Evolutionary conservation across 2,888 invertebrate genomes (phyloP).

Genomic region (Lissonota sp.): DNA sequence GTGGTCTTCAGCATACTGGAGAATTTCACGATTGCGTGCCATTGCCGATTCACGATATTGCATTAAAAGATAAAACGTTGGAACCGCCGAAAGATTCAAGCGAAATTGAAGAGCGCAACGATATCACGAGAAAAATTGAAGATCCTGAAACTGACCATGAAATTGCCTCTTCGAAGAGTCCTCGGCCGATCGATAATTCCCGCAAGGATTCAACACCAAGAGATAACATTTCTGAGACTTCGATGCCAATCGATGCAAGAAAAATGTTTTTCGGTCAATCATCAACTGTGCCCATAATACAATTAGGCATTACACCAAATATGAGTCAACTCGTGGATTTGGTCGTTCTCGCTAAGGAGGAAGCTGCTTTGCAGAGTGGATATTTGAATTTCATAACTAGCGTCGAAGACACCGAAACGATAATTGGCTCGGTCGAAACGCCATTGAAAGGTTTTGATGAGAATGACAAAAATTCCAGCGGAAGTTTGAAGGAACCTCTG

Average conservation of each 20-base stretch:
- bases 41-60: conserved; percentile 72
- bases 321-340: conserved; percentile 66
- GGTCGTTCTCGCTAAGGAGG: conserved; percentile 68
- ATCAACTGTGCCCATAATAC: conserved; percentile 49
- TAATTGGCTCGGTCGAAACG: conserved; percentile 1
- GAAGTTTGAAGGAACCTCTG: conserved; percentile 69
- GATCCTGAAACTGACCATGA: not conserved
- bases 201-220: not conserved
- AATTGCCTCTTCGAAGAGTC: not conserved
- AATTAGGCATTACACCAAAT: conserved; percentile 54
- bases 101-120: not conserved
- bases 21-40: conserved; percentile 83
- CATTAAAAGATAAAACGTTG: conserved; percentile 14
- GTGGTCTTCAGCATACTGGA: conserved; percentile 78
- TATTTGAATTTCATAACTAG: conserved; percentile 78
- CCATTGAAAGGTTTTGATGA: conserved; percentile 17
- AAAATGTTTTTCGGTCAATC: conserved; percentile 51
- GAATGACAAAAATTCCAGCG: conserved; percentile 43
- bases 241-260: not conserved
- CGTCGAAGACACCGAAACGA: conserved; percentile 72
- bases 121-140: not conserved
- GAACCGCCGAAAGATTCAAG: not conserved
- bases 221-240: not conserved
- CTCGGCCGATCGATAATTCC: not conserved
- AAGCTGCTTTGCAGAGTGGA: conserved; percentile 68